Conservation (phyloP, 2,113 vertebrate genomes). For the Mormyrus iriodes region DNA sequence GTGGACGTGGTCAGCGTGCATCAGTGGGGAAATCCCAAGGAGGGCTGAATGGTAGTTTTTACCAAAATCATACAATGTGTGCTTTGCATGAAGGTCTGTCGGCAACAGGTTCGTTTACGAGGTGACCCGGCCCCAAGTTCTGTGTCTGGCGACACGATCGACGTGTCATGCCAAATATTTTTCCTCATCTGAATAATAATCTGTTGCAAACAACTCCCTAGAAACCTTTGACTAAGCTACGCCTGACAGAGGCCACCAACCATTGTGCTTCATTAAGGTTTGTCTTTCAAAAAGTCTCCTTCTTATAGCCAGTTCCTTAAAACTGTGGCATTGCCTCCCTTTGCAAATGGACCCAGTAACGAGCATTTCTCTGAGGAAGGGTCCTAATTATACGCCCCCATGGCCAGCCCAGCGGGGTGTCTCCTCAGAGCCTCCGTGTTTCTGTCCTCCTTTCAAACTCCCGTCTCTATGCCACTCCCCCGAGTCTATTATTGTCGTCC, state of each 20-base stretch:
- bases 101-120: background rate
- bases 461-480: background rate
- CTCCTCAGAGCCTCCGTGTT: background rate
- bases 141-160: background rate
- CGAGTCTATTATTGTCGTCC: constrained; percentile 5
- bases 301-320: background rate
- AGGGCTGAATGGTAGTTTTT: background rate
- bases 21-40: background rate
- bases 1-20: background rate
- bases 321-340: background rate
- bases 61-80: background rate
- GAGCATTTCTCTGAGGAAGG: background rate
- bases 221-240: background rate
- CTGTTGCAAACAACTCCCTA: background rate
- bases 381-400: background rate
- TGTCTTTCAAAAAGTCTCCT: background rate
- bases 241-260: background rate
- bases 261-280: background rate
- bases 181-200: background rate
- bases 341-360: background rate
- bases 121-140: background rate
- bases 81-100: background rate
- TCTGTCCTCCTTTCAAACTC: constrained; percentile 9
- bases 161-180: too few relatives aligned
- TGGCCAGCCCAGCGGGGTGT: background rate